Conservation (phyloP, 2,113 vertebrate species). For the Ivindomyrus marchei region DNA sequence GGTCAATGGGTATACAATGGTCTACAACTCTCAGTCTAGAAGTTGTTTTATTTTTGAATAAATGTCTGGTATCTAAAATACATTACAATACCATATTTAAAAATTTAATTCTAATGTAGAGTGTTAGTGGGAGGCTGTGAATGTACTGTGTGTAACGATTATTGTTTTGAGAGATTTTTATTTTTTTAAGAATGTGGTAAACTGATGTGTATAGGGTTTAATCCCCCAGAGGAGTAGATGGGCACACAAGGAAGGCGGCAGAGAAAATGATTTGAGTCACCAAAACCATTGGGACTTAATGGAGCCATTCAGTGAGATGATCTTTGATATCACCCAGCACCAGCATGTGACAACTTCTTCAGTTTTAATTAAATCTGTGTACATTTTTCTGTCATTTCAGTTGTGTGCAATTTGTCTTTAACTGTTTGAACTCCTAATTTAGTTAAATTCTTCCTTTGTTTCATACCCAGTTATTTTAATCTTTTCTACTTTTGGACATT, state of each 20-base stretch:
- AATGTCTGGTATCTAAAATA: background rate
- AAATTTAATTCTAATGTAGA: background rate
- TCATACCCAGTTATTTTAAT: background rate
- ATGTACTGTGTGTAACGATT: background rate
- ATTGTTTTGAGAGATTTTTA: background rate
- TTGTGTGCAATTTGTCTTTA: background rate
- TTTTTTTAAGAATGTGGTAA: background rate
- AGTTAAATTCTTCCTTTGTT: background rate
- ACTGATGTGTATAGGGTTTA: no score
- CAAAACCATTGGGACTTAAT: no score
- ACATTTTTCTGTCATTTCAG: background rate
- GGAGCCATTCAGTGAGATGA: background rate
- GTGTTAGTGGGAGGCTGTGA: background rate
- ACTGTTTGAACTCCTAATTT: background rate
- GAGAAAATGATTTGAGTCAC: no score
- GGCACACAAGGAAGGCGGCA: no score
- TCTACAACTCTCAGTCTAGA: background rate
- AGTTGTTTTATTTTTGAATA: background rate
- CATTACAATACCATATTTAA: background rate
- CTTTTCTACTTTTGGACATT: background rate
- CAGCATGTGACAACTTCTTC: background rate
- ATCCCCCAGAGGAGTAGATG: no score
- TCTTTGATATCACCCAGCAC: background rate
- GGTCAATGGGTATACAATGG: background rate
- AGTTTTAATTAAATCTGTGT: background rate